A percentile compares a stretch with the other conserved stretches of the same genome.
phyloP scores from a whole-genome alignment of 1,140 invertebrate genomes.

The Drosophila murphyi region DNA sequence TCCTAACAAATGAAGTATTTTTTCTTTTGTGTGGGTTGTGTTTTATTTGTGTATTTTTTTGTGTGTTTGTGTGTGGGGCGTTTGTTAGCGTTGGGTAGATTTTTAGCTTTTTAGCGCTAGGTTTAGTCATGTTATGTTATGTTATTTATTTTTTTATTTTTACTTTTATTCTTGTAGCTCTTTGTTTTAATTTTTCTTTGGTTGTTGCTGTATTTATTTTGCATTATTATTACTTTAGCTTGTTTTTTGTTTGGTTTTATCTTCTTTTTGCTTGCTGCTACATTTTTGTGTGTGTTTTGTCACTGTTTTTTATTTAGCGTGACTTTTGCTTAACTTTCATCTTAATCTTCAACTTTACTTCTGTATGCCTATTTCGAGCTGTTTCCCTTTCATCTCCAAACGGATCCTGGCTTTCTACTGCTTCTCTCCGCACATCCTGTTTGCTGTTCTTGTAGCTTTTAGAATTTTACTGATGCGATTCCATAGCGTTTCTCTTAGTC shows the following conservation, averaged over 20 bases:
- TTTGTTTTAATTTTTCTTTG: constrained; percentile 64
- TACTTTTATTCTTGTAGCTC: constrained; percentile 62
- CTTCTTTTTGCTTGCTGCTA: constrained; percentile 63
- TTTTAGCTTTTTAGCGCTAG: constrained; percentile 51
- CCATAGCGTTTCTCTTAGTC: constrained; percentile 88
- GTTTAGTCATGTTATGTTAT: constrained; percentile 46
- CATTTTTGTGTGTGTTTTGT: constrained; percentile 57
- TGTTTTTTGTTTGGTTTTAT: constrained; percentile 22
- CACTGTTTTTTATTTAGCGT: constrained; percentile 45
- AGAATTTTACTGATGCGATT: constrained; percentile 23
- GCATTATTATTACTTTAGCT: constrained; percentile 57
- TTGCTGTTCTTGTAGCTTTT: constrained; percentile 27
- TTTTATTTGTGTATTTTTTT: constrained; percentile 25
- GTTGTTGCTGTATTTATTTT: constrained; percentile 79
- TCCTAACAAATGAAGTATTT: constrained; percentile 64
- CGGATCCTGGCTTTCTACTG: constrained; percentile 6
- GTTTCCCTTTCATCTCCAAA: not conserved
- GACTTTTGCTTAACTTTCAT: constrained; percentile 43
- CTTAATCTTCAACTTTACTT: constrained; percentile 13
- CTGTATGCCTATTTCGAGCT: constrained; percentile 25
- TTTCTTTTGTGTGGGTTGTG: constrained; percentile 9
- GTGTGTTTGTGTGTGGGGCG: constrained; percentile 37
- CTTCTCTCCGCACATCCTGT: constrained; percentile 5
- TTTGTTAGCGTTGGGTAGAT: constrained; percentile 70
- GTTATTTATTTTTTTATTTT: constrained; percentile 45